Base-by-base conservation (phyloP, 30 jellyfish, hydroid and myxozoan genomes). In the Catostylus mosaicus region DNA sequence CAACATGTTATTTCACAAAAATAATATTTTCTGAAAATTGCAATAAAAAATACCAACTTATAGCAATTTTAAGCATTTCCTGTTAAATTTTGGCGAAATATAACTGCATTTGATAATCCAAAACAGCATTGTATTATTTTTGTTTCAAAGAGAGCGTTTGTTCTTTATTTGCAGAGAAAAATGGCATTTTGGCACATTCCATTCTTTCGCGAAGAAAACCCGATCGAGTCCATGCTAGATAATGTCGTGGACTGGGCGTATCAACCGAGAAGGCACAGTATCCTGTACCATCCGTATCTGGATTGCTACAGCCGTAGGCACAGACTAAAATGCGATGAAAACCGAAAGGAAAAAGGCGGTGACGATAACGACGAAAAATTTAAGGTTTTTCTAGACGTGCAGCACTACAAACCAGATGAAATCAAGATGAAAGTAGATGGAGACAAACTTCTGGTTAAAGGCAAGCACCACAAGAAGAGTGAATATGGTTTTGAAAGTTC, bases 401-500 rank as follows among this genome's bases (percentile, higher is more conserved):
- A n/a, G 18, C 20, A 20, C 31, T 66, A 27, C 78, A 34, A 22
- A 32, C 78, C 78, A 30, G 29, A 66, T 66, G 78, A 66, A 0
- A 66, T 66, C 48, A 7, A 24, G 1, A 1, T 66, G 30, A 83
- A 34, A 31, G 61, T 66, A 26, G 78, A 66, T 19, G 96, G 92
- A 0, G 36, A 77, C 61, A 46, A 56, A n/a, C 79, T 86, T 18
- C 35, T 30, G 22, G 90, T 88, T 18, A 38, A 73, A 11, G 97
- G 97, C 11, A 88, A 81, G 67, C 97, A 73, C 81, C 90, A 70
- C 76, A 51, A 57, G 30, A 85, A 88, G 54, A 61, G 38, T 4
- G 96, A 88, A 9, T 45, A 71, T 73, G 97, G 97, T 1, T 88
- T 52, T 54, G 97, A 88, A 19, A 35, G 50, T 7, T 30, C 93